Evolutionary conservation across 2,888 invertebrate species (phyloP).

Genomic region (Galeopsomyia nigrocyanea): DNA sequence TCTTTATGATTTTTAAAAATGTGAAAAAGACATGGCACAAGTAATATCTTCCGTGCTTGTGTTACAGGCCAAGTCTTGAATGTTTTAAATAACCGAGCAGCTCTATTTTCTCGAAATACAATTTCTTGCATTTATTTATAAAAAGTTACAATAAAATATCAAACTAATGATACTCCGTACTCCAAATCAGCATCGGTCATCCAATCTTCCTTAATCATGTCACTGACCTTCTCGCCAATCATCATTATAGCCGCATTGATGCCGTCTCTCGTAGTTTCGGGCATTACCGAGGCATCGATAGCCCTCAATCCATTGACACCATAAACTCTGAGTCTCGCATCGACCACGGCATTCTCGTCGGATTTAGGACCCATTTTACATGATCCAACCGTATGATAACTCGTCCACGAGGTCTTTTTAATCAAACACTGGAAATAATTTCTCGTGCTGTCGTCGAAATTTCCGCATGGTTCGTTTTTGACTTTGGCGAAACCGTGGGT

Average conservation of each 20-base stretch:
- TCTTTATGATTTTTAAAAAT: too few relatives aligned
- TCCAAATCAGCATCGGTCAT: slow-evolving; percentile 36
- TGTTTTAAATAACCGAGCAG: too few relatives aligned
- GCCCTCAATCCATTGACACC: slow-evolving; percentile 70
- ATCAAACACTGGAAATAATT: slow-evolving; percentile 37
- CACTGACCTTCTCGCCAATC: slow-evolving; percentile 72
- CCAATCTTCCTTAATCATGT: slow-evolving; percentile 67
- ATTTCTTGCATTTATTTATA: too few relatives aligned
- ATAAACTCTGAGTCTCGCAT: slow-evolving; percentile 65
- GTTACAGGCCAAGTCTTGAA: too few relatives aligned
- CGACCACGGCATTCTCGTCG: slow-evolving; percentile 64
- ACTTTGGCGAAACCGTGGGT: slow-evolving; percentile 65
- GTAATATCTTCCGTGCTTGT: background rate
- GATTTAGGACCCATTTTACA: slow-evolving; percentile 68
- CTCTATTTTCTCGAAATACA: too few relatives aligned
- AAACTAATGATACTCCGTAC: too few relatives aligned
- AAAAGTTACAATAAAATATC: too few relatives aligned
- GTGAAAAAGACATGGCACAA: too few relatives aligned
- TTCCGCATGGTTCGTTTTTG: slow-evolving; percentile 71
- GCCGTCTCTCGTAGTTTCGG: slow-evolving; percentile 70
- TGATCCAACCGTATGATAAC: slow-evolving; percentile 60
- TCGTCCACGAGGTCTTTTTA: background rate
- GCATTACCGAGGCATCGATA: slow-evolving; percentile 72
- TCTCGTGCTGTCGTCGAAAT: slow-evolving; percentile 7
- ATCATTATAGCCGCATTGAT: slow-evolving; percentile 71